A percentile compares a stretch with the other conserved stretches of the same genome.
phyloP scores from a whole-genome alignment of 2,888 invertebrate species.

The Mongoloraphidia duomilia region DNA sequence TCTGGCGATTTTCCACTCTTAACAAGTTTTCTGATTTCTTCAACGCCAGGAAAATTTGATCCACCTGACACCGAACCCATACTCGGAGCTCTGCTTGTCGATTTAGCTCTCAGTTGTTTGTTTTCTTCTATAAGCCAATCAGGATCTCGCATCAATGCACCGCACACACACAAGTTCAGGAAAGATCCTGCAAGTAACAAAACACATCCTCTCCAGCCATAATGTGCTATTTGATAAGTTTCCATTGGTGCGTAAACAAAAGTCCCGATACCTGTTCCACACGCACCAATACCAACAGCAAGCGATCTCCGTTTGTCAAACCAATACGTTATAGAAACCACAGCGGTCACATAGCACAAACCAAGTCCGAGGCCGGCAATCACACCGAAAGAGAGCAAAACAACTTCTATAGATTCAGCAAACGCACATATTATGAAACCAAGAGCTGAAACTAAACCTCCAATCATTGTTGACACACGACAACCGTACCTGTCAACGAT shows the following conservation, averaged over 20 bases:
- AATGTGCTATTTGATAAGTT: slow-evolving; percentile 59
- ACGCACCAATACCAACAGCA: slow-evolving; percentile 76
- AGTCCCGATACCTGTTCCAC: slow-evolving; percentile 81
- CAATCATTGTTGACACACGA: slow-evolving; percentile 56
- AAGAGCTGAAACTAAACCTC: slow-evolving; percentile 53
- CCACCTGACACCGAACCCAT: slow-evolving; percentile 36
- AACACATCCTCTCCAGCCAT: slow-evolving; percentile 75
- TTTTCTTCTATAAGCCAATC: slow-evolving; percentile 66
- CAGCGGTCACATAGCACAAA: slow-evolving; percentile 75
- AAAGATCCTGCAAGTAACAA: slow-evolving; percentile 71
- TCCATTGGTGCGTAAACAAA: slow-evolving; percentile 79
- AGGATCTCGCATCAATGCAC: slow-evolving; percentile 75
- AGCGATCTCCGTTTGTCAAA: slow-evolving; percentile 77
- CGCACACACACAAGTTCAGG: slow-evolving; percentile 73
- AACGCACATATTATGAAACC: slow-evolving; percentile 66
- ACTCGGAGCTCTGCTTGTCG: slow-evolving; percentile 37
- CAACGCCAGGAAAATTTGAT: slow-evolving; percentile 45
- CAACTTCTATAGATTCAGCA: slow-evolving; percentile 55
- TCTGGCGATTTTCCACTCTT: slow-evolving; percentile 57
- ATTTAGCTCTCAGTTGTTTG: slow-evolving; percentile 33
- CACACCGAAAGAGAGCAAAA: slow-evolving; percentile 75
- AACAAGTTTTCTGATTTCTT: slow-evolving; percentile 51
- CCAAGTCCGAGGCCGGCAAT: slow-evolving; percentile 74
- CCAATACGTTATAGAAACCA: slow-evolving; percentile 85
- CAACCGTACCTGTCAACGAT: slow-evolving; percentile 80